Evolutionary conservation across 2,888 invertebrate species (phyloP).

Genomic region (Spisula solida): DNA sequence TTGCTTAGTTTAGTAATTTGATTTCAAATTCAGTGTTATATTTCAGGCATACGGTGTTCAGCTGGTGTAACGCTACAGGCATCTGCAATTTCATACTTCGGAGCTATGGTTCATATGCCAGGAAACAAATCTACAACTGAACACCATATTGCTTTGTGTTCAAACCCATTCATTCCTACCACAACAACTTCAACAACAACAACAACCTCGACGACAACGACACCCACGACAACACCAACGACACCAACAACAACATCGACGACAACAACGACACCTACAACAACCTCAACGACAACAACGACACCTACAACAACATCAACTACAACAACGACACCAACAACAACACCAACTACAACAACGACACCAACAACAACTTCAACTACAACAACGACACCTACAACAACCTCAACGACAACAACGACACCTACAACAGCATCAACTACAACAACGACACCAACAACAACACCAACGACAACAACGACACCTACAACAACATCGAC

Average conservation of each 20-base stretch:
- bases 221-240: background rate
- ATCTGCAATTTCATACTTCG: background rate
- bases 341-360: background rate
- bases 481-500: background rate
- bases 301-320: background rate
- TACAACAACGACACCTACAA: background rate
- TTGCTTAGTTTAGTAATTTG: too few relatives aligned
- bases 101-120: background rate
- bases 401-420: background rate
- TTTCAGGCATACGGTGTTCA: background rate
- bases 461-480: background rate
- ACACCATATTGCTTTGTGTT: background rate
- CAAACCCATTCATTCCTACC: background rate
- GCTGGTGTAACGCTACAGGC: background rate
- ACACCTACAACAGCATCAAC: background rate
- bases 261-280: background rate
- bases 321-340: background rate
- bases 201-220: background rate
- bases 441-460: background rate
- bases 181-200: background rate
- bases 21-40: too few relatives aligned
- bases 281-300: background rate
- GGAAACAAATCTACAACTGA: background rate
- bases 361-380: background rate
- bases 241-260: background rate